Conservation (phyloP, 2,797 vertebrate genomes). For the Smutsia temminckii region DNA sequence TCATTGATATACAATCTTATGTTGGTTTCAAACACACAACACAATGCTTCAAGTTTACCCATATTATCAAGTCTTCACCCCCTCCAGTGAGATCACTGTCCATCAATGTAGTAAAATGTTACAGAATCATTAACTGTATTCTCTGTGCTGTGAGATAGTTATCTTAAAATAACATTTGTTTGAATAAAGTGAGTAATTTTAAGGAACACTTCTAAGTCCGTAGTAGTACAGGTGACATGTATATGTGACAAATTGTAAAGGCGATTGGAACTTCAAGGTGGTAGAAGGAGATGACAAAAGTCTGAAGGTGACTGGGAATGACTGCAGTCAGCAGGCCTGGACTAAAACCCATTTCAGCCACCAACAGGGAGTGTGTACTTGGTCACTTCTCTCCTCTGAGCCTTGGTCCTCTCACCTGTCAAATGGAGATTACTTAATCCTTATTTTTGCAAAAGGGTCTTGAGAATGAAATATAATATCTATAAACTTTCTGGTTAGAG, state of each 20-base stretch:
- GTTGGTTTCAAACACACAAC: too few relatives aligned
- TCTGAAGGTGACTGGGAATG: background rate
- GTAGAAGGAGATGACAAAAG: background rate
- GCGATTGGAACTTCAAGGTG: background rate
- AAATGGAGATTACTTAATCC: background rate
- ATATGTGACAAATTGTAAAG: background rate
- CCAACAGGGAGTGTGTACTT: background rate
- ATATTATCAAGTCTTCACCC: too few relatives aligned
- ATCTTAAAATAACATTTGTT: constrained; percentile 7
- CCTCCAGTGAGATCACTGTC: too few relatives aligned
- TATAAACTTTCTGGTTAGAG: background rate
- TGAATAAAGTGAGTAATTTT: background rate
- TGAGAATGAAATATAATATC: background rate
- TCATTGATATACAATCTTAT: too few relatives aligned
- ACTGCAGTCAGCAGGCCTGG: background rate
- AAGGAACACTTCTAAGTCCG: background rate
- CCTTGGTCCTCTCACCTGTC: background rate
- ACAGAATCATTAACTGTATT: too few relatives aligned
- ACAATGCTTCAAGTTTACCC: too few relatives aligned
- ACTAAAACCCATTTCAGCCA: background rate
- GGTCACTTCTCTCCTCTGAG: background rate
- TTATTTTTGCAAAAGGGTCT: background rate
- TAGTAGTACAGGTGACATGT: background rate
- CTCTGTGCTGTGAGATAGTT: background rate
- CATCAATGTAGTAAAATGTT: too few relatives aligned